Base-by-base conservation (phyloP, 2,113 vertebrate species). In the Bagarius yarrelli region DNA sequence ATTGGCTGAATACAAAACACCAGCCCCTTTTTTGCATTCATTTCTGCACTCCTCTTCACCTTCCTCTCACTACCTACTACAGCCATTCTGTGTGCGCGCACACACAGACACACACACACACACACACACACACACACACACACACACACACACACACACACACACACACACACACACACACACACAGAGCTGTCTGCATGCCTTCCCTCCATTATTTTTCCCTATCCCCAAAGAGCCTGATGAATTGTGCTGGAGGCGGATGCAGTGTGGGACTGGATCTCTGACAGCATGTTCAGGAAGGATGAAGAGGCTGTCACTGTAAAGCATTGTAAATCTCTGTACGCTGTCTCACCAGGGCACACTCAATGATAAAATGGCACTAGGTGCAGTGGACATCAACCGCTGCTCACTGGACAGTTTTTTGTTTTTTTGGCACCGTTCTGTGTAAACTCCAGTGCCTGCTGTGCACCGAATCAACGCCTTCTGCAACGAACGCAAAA, bases 1-100 rank as follows among this genome's bases (percentile, higher is more conserved):
- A 44, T 56, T 59, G 75, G 30, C 71, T 77, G 84, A 40, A 83
- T 85, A 77, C 77, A 79, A 85, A 83, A 77, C 66, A 72, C 77
- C 36, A 27, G 50, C 55, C 55, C 80, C 67, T 71, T 72, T 72
- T 83, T 47, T 80, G 57, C 70, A 83, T 86, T 82, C 72, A 27
- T 76, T 60, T 53, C 74, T 75, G 61, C 60, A 85, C 83, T 76
- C 78, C 32, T 5, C 70, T 86, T 47, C 59, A 25, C 44, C 76
- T 67, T 70, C 66, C 76, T 64, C 9, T 30, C 56, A 73, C 34
- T 52, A 55, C 18, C 44, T 80, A 61, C 70, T 79, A 66, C 50
- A 47, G 76, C 47, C 50, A 40, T 25, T 69, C 8, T 72, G 63
- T 47, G 30, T 69, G 32, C 75, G 74, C 73, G 53, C n/a, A 60